Evolutionary conservation across 2,797 vertebrate genomes (phyloP).

Genomic region (Botia almorhae): DNA sequence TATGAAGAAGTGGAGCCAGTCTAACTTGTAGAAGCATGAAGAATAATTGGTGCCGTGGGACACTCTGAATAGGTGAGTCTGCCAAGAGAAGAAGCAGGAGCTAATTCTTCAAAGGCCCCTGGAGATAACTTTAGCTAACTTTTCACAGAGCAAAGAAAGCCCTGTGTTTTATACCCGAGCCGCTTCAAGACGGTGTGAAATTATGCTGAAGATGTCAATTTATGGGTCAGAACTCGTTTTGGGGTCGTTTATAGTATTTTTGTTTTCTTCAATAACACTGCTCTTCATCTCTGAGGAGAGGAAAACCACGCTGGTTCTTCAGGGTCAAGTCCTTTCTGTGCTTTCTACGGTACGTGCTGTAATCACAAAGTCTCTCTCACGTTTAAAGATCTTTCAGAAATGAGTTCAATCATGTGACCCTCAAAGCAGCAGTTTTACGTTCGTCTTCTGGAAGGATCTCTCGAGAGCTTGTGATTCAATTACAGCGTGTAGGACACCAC

Average conservation of each 20-base stretch:
- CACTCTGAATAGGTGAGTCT: slow-evolving; percentile 23
- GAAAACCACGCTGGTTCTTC: background rate
- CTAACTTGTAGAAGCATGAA: slow-evolving; percentile 31
- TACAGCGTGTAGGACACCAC: slow-evolving; percentile 45
- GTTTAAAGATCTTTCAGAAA: slow-evolving; percentile 4
- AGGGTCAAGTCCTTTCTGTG: background rate
- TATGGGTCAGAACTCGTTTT: background rate
- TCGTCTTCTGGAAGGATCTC: slow-evolving; percentile 15
- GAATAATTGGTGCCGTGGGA: slow-evolving; percentile 38
- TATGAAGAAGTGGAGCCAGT: slow-evolving; percentile 29
- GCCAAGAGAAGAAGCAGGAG: slow-evolving; percentile 34
- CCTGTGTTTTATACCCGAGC: slow-evolving; percentile 12
- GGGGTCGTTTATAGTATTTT: background rate
- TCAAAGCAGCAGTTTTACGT: slow-evolving; percentile 10
- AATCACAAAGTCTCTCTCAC: background rate
- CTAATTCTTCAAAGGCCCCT: slow-evolving; percentile 39
- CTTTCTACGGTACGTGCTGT: background rate
- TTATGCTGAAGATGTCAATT: background rate
- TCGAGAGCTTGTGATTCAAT: slow-evolving; percentile 38
- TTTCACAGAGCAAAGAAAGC: slow-evolving; percentile 16
- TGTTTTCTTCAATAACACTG: background rate
- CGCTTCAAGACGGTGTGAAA: slow-evolving; percentile 1
- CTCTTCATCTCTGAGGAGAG: background rate
- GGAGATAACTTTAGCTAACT: slow-evolving; percentile 13
- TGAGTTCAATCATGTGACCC: background rate